These are phyloP conservation scores for Amaurobius ferox DNA, from an alignment of 2,888 invertebrate species.

Conservation along the genomic window DNA sequence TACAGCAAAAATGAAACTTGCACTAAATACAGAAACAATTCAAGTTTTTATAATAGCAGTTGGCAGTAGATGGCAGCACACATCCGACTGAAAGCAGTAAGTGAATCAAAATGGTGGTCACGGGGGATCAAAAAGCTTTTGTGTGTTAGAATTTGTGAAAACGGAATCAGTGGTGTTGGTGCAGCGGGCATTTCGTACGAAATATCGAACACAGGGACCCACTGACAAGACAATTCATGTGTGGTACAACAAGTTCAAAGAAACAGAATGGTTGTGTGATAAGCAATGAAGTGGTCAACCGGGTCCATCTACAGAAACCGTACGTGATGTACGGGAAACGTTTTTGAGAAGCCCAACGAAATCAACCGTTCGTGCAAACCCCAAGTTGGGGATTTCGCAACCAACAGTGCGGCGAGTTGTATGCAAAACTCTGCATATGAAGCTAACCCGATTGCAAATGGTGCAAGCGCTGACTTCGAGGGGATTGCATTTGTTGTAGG, in stretches of 20 bases:
- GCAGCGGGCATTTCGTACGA: too few species aligned
- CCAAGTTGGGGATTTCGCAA: neutral
- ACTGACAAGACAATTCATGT: slow-evolving; percentile 1
- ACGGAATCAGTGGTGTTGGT: too few species aligned
- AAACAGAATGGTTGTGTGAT: neutral
- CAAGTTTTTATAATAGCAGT: neutral
- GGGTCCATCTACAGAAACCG: neutral
- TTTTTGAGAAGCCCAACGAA: too few species aligned
- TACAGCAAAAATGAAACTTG: neutral
- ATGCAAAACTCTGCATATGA: too few species aligned
- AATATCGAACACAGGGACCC: neutral
- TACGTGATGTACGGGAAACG: neutral
- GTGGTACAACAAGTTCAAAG: too few species aligned
- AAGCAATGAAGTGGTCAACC: neutral
- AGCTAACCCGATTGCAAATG: too few species aligned
- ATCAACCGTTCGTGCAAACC: neutral
- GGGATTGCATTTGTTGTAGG: neutral
- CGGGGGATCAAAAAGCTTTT: neutral
- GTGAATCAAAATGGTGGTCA: too few species aligned
- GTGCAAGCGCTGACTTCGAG: too few species aligned
- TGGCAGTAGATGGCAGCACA: neutral
- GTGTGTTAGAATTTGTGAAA: too few species aligned
- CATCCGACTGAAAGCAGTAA: neutral
- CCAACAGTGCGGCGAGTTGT: neutral
- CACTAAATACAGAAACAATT: neutral